A percentile compares a stretch with the other conserved stretches of the same genome.
Conservation (phyloP, 2,797 vertebrate species). For the Galago senegalensis region DNA sequence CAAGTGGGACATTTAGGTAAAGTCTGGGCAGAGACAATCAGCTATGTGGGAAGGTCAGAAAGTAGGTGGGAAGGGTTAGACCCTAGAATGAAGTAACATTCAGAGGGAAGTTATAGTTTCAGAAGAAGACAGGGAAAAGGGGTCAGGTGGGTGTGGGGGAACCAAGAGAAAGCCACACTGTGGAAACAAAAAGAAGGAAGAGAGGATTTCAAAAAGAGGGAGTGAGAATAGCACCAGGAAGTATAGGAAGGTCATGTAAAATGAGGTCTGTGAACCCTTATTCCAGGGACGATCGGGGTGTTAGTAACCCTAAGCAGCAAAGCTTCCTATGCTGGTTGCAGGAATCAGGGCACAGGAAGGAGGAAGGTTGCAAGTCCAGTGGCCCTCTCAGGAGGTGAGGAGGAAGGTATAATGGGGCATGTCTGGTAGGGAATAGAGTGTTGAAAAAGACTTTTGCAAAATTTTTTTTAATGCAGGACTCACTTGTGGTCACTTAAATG, state of each 20-base stretch:
- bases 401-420: neutral
- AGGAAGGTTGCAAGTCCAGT: fast-evolving
- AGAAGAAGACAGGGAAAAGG: neutral
- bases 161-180: neutral
- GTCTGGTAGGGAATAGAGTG: too few relatives aligned
- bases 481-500: neutral
- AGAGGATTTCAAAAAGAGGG: neutral
- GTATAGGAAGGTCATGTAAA: neutral
- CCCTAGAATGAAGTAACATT: neutral
- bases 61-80: neutral
- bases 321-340: neutral
- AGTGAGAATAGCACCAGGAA: neutral
- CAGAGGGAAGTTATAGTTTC: neutral
- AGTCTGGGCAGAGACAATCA: neutral
- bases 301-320: neutral
- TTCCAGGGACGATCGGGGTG: neutral
- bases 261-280: neutral
- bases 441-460: neutral
- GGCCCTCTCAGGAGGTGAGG: neutral
- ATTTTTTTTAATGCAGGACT: neutral
- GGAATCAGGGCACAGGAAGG: neutral
- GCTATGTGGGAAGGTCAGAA: neutral
- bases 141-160: neutral
- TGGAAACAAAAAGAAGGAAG: neutral
- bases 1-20: neutral